Evolutionary conservation across 1,140 invertebrate species (phyloP), one percentile per base, ranked within the genome.

Genomic region (Drosophila lacertosa): DNA sequence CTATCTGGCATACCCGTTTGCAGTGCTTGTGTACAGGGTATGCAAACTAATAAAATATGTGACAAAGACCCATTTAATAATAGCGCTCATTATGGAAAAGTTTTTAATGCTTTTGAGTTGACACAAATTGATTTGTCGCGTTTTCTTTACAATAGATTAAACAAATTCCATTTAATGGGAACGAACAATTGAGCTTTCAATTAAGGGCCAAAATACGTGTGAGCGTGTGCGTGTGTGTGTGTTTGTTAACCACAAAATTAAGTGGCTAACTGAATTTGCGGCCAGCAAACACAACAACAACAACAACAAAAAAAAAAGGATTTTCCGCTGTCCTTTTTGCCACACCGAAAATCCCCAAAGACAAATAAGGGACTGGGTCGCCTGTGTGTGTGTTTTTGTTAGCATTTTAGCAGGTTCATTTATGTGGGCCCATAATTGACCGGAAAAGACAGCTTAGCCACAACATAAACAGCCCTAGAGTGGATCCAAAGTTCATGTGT

Each of bases 391-490:
- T 66, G 57, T 70, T 76, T 83, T 86, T 77, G 76, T 80, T 86
- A 64, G 73, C 80, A 81, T 86, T 84, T 84, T 84, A 86, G 80
- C 80, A 84, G 80, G 80, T 84, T 84, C 80, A 84, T 86, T 86
- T 84, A 86, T 77, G 80, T 40, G 79, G 65, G 50, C 32, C 32
- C 63, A 70, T 57, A 73, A 82, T 60, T 81, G 81, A 73, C 72
- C 77, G 77, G 80, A 86, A 80, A 68, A 80, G 81, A 29, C 77
- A 60, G 59, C 63, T 80, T 76, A 72, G 45, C 26, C 51, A 47
- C 39, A 57, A 44, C 60, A 58, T 53, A 84, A 82, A 83, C 70
- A 79, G 50, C 42, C 59, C 63, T 62, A 53, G 47, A 84, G 80
- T 79, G 79, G 66, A 11, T 67, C 44, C n/a, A 59, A 59, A 59